Percentiles rank a stretch among this genome's conserved stretches.
phyloP scores from a whole-genome alignment of 2,888 invertebrate genomes.

The Charanyca ferruginea region DNA sequence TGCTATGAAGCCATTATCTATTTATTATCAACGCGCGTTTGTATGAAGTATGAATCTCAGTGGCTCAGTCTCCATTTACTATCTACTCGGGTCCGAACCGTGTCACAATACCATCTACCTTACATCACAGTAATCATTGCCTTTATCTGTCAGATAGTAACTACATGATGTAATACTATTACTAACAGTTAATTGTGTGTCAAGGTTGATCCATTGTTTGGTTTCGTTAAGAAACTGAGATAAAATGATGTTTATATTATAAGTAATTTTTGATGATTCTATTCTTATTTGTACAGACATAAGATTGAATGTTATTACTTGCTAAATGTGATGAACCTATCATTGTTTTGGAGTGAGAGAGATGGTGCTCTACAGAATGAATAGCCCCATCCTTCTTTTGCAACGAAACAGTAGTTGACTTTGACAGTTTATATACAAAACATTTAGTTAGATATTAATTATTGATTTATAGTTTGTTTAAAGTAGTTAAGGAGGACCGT shows the following conservation, averaged over 20 bases:
- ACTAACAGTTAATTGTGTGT: slow-evolving; percentile 61
- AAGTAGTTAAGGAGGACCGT: too few species aligned
- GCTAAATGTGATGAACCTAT: neutral
- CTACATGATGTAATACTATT: slow-evolving; percentile 62
- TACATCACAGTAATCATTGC: slow-evolving; percentile 58
- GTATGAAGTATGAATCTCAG: neutral
- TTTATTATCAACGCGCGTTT: neutral
- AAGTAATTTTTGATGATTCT: slow-evolving; percentile 31
- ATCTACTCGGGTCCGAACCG: neutral
- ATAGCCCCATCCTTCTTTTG: neutral
- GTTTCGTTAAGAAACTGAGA: slow-evolving; percentile 48
- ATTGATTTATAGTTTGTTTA: too few species aligned
- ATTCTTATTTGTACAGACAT: slow-evolving; percentile 6
- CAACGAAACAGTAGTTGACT: too few species aligned
- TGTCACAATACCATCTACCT: slow-evolving; percentile 41
- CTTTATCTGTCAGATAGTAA: slow-evolving; percentile 59
- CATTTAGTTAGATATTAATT: too few species aligned
- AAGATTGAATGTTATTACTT: neutral
- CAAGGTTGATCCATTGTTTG: slow-evolving; percentile 60
- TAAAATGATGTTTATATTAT: slow-evolving; percentile 25
- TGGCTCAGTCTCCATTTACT: slow-evolving; percentile 2
- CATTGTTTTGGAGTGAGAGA: neutral
- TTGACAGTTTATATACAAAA: too few species aligned
- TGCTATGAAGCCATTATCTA: too few species aligned
- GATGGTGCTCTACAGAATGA: neutral